Percentiles rank a stretch among this genome's conserved stretches.
These are phyloP conservation scores for Brachionus koreanus DNA, from an alignment of 1,140 invertebrate genomes.

Conservation along the genomic window DNA sequence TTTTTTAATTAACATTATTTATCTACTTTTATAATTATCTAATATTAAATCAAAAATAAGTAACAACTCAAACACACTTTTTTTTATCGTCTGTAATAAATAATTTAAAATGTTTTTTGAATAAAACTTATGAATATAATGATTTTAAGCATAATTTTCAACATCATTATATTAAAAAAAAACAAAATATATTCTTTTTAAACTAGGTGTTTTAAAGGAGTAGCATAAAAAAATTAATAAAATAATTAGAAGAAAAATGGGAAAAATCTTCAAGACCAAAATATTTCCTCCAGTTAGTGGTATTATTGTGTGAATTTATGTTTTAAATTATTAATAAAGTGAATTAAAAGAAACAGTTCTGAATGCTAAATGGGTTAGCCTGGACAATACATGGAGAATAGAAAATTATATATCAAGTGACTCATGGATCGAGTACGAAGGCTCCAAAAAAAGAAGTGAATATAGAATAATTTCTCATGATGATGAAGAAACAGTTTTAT, in stretches of 20 bases:
- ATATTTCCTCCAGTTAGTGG: conserved; percentile 10
- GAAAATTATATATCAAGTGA: conserved; percentile 25
- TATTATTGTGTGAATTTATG: neutral
- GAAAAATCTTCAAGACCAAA: neutral
- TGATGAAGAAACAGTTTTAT: neutral
- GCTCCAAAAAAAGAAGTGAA: neutral
- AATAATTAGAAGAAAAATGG: neutral
- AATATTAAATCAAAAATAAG: neutral
- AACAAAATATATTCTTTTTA: neutral
- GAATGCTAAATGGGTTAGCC: neutral
- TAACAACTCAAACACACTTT: neutral
- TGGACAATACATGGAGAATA: neutral
- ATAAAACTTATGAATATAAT: neutral
- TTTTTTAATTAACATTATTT: neutral
- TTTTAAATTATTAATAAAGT: neutral
- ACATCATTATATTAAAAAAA: neutral
- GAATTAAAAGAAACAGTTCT: neutral
- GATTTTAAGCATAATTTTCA: neutral
- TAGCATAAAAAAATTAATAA: neutral
- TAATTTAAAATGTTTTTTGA: neutral
- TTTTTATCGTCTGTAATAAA: conserved; percentile 8
- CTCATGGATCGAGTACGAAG: neutral
- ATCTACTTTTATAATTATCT: neutral
- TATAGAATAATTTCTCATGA: neutral
- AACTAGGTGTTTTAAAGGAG: neutral